Conservation (phyloP, 2,888 invertebrate species). For the Drosophila emarginata region DNA sequence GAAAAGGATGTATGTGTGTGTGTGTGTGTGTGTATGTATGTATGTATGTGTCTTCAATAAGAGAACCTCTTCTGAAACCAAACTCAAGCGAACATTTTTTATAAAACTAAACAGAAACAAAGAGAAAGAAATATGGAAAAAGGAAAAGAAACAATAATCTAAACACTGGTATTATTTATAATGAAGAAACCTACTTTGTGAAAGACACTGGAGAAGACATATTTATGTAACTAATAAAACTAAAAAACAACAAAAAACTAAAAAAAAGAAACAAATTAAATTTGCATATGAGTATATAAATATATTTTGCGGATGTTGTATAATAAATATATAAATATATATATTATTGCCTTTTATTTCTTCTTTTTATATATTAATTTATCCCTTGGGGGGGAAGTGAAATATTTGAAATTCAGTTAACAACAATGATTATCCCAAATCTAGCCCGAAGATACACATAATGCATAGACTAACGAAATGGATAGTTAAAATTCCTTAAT, state of each 20-base stretch:
- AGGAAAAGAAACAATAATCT: constrained; percentile 7
- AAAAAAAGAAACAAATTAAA: constrained; percentile 28
- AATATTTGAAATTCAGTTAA: neutral
- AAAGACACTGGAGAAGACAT: constrained; percentile 54
- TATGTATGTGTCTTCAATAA: constrained; percentile 41
- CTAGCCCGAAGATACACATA: too few species aligned
- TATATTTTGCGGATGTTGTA: constrained; percentile 69
- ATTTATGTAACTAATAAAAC: constrained; percentile 49
- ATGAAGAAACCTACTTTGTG: constrained; percentile 54
- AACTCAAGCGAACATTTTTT: constrained; percentile 62
- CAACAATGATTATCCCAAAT: too few species aligned
- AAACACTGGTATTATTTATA: constrained; percentile 57
- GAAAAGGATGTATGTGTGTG: neutral
- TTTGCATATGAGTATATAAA: constrained; percentile 42
- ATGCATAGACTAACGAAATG: too few species aligned
- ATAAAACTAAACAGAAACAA: constrained; percentile 27
- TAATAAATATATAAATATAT: constrained; percentile 25
- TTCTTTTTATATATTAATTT: neutral
- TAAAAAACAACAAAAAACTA: constrained; percentile 47
- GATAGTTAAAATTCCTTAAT: too few species aligned
- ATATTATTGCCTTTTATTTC: neutral
- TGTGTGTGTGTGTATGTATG: constrained; percentile 26
- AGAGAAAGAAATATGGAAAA: constrained; percentile 3
- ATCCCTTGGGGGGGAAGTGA: neutral
- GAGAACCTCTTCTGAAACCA: constrained; percentile 47